A percentile compares a stretch with the other conserved stretches of the same genome.
Conservation (phyloP, 2,888 invertebrate genomes). For the Agonopterix arenella region DNA sequence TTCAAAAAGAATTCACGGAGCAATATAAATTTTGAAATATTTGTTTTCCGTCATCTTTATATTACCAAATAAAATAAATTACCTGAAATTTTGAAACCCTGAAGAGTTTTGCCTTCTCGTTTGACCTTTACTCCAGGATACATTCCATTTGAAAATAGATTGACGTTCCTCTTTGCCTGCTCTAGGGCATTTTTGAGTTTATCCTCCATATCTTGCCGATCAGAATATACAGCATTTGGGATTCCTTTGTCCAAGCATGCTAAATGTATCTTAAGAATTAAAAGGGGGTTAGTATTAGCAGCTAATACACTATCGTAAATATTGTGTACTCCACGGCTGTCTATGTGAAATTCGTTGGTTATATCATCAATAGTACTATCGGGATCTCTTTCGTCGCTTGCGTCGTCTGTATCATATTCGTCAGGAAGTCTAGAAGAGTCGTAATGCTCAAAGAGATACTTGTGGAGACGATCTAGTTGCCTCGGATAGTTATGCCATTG, state of each 20-base stretch:
- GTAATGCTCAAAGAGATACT: constrained; percentile 26
- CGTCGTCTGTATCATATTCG: constrained; percentile 29
- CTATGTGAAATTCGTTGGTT: constrained; percentile 33
- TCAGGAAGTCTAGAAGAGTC: constrained; percentile 32
- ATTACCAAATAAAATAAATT: constrained; percentile 5
- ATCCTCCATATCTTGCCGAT: constrained; percentile 8
- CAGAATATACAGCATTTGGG: constrained; percentile 21
- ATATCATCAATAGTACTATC: constrained; percentile 18
- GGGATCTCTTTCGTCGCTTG: constrained; percentile 19
- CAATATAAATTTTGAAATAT: no score
- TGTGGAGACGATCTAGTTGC: constrained; percentile 57
- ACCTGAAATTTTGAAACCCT: constrained; percentile 29
- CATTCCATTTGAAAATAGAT: constrained; percentile 20
- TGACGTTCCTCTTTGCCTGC: no score
- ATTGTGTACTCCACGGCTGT: constrained; percentile 29
- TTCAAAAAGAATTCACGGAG: no score
- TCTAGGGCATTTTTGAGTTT: no score
- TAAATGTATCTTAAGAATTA: constrained; percentile 56
- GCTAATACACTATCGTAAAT: constrained; percentile 33
- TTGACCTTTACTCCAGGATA: constrained; percentile 43
- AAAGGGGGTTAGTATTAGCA: constrained; percentile 37
- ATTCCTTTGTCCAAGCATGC: constrained; percentile 40
- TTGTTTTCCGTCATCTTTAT: no score
- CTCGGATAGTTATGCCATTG: constrained; percentile 66
- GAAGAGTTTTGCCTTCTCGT: constrained; percentile 29